Conservation (phyloP, 2,113 vertebrate genomes). For the Aplodontia rufa region DNA sequence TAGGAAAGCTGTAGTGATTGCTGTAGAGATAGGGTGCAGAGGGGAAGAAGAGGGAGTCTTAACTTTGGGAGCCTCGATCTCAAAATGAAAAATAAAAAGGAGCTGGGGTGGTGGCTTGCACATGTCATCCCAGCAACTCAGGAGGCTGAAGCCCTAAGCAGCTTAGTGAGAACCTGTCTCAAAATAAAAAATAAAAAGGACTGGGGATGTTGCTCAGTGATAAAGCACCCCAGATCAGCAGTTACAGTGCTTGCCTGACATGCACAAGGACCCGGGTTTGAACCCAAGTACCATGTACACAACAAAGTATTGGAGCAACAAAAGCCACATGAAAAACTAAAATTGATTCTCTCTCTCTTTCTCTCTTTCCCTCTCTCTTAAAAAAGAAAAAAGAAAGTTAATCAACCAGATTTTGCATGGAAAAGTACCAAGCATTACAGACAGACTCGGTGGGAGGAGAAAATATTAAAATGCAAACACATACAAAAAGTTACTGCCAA, state of each 20-base stretch:
- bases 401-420: constrained; percentile 42
- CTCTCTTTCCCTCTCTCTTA: too few species aligned
- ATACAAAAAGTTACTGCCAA: constrained; percentile 35
- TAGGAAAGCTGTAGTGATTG: background rate
- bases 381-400: constrained; percentile 43
- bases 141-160: background rate
- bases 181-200: background rate
- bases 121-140: background rate
- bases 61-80: too few species aligned
- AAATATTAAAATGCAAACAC: constrained; percentile 60
- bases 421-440: constrained; percentile 57
- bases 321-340: too few species aligned
- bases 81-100: too few species aligned
- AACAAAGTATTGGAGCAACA: too few species aligned
- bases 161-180: background rate
- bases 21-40: background rate
- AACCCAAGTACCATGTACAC: too few species aligned
- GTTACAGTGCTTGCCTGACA: too few species aligned
- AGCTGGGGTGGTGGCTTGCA: background rate
- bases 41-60: too few species aligned
- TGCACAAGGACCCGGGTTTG: too few species aligned
- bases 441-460: constrained; percentile 48
- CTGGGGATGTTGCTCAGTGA: background rate
- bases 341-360: too few species aligned
- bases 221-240: too few species aligned